These are phyloP conservation scores for Himalopsyche tibetana DNA, from an alignment of 2,888 invertebrate genomes.

Conservation along the genomic window DNA sequence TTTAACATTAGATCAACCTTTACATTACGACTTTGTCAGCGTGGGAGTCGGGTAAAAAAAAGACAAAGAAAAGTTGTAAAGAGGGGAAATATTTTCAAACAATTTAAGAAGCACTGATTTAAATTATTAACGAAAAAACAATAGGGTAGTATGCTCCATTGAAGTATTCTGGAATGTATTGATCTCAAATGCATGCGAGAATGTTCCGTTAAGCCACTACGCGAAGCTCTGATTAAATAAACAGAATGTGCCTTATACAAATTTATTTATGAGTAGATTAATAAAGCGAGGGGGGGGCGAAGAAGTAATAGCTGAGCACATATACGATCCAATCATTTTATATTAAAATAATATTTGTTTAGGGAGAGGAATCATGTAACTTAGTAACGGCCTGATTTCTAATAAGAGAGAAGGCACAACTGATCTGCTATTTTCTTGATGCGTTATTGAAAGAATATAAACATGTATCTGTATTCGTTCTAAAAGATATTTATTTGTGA, in stretches of 20 bases:
- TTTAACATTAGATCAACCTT: too few species aligned
- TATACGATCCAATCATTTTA: not conserved
- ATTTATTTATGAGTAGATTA: not conserved
- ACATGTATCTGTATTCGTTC: not conserved
- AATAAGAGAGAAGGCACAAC: not conserved
- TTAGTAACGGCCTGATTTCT: not conserved
- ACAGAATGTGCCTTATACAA: not conserved
- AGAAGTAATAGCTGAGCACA: not conserved
- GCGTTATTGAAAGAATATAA: not conserved
- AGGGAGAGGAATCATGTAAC: not conserved
- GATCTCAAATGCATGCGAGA: too few species aligned
- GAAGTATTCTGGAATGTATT: too few species aligned
- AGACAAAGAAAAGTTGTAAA: too few species aligned
- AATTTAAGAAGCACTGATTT: too few species aligned
- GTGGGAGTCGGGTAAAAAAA: too few species aligned
- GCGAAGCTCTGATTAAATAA: not conserved
- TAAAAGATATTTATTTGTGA: not conserved
- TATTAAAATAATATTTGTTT: constrained; percentile 2
- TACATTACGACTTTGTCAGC: too few species aligned
- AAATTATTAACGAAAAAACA: too few species aligned
- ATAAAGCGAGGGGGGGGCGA: not conserved
- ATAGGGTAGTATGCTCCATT: too few species aligned
- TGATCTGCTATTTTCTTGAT: not conserved
- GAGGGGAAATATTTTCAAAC: too few species aligned
- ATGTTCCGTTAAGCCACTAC: too few species aligned